Base-by-base conservation (phyloP, 2,888 invertebrate species). In the Trissoscelio sp. region DNA sequence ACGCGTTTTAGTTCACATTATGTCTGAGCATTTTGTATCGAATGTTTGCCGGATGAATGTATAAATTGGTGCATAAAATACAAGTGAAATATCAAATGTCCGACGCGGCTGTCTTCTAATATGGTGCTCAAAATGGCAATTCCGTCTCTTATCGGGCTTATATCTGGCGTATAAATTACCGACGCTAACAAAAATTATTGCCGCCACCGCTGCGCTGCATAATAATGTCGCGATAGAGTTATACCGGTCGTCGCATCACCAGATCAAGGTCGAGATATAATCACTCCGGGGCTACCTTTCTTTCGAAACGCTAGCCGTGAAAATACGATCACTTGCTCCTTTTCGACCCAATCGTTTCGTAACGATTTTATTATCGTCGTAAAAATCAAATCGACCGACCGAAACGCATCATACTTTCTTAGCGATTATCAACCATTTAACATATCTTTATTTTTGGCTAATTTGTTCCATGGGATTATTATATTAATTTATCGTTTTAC, bases 181-280 rank as follows among this genome's bases (percentile, higher is more conserved):
- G 66, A 79, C 31, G 74, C 74, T 28, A 74, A 80, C 78, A 80
- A 83, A 83, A 83, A 83, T 80, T 78, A 83, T 83, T 74, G 69
- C 82, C 69, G 74, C 74, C 78, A 78, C 80, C 74, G 78, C 74
- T 74, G 73, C 62, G 79, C 64, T 55, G 73, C 82, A 82, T 82
- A 78, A 82, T 82, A 77, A 53, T 67, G 69, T 51, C 62, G 46
- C 58, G 79, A 82, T 82, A 79, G 77, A 82, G 82, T 79, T 82
- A 82, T 82, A 79, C 77, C 55, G 75, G 78, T 72, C 72, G 74
- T 70, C 77, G 77, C 79, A 73, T 66, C 77, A 37, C 66, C 77
- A 57, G 79, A 82, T 82, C 82, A 79, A 82, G 79, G 77, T 64
- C 82, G 77, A 79, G 82, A 82, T 79, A 79, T 74, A 82, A 77